A percentile compares a stretch with the other conserved stretches of the same genome.
phyloP scores from a whole-genome alignment of 2,113 vertebrate species.

The Corythornis vintsioides region DNA sequence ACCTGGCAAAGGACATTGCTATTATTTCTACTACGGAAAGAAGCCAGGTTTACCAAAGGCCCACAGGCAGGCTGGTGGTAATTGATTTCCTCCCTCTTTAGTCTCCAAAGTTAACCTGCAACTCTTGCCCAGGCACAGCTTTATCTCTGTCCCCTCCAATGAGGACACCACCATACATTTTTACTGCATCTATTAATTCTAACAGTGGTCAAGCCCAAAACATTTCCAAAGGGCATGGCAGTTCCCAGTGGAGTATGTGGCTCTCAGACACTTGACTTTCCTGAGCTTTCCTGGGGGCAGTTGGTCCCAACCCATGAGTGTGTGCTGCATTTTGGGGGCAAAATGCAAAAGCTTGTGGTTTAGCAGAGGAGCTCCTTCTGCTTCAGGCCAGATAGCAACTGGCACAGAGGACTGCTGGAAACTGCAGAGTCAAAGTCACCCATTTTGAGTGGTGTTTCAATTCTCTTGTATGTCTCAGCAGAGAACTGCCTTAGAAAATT shows the following conservation, averaged over 20 bases:
- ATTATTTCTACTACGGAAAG: constrained; percentile 31
- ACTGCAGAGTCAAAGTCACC: not conserved
- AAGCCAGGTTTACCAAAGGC: constrained; percentile 4
- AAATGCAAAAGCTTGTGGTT: not conserved
- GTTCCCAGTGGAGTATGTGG: not conserved
- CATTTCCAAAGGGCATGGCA: not conserved
- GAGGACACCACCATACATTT: not conserved
- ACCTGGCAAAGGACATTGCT: constrained; percentile 35
- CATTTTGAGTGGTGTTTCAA: not conserved
- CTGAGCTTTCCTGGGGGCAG: not conserved
- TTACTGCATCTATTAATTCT: not conserved
- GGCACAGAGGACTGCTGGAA: not conserved
- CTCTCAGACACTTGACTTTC: not conserved
- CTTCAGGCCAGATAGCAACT: not conserved
- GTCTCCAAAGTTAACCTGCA: not conserved
- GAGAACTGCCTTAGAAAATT: not conserved
- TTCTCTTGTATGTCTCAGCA: not conserved
- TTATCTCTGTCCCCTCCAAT: not conserved
- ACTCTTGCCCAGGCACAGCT: not conserved
- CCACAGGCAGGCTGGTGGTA: not conserved
- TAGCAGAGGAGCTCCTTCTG: accelerated
- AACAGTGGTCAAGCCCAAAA: not conserved
- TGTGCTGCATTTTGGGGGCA: not conserved
- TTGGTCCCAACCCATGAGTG: not conserved
- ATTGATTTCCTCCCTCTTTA: constrained; percentile 20